Conservation (phyloP, 2,797 vertebrate genomes). For the Sciurus vulgaris region DNA sequence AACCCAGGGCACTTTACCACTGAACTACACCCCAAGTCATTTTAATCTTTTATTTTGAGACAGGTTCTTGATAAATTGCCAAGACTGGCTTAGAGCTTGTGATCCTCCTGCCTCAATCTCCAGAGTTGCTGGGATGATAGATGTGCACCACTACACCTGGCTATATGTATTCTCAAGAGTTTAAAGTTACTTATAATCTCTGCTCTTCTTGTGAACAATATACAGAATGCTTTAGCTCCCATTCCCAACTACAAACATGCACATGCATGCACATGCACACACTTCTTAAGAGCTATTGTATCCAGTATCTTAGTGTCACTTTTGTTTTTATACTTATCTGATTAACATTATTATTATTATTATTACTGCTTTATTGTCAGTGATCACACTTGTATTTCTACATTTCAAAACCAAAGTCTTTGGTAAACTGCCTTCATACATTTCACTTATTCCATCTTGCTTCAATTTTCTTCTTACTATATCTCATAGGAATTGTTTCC, state of each 20-base stretch:
- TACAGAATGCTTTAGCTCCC: not conserved
- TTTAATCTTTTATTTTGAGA: too few relatives aligned
- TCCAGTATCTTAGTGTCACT: not conserved
- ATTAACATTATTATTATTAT: not conserved
- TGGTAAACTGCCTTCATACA: slow-evolving; percentile 6
- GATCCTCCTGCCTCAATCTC: too few relatives aligned
- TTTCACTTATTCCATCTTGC: not conserved
- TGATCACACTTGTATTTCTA: not conserved
- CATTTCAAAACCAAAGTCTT: not conserved
- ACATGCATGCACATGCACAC: not conserved
- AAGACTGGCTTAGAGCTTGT: too few relatives aligned
- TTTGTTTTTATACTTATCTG: not conserved
- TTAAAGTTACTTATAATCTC: not conserved
- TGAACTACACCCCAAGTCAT: too few relatives aligned
- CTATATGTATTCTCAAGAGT: not conserved
- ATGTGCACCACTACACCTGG: too few relatives aligned
- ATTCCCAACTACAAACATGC: not conserved
- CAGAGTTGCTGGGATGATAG: too few relatives aligned
- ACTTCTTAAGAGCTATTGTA: not conserved
- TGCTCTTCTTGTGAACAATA: not conserved
- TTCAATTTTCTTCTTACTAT: not conserved
- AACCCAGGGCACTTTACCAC: too few relatives aligned
- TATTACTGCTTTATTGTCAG: not conserved
- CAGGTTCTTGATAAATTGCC: too few relatives aligned
- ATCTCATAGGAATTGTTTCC: slow-evolving; percentile 16